Evolutionary conservation across 2,113 vertebrate genomes (phyloP), one percentile per base, ranked within the genome.

Genomic region (Syrmaticus mikado): DNA sequence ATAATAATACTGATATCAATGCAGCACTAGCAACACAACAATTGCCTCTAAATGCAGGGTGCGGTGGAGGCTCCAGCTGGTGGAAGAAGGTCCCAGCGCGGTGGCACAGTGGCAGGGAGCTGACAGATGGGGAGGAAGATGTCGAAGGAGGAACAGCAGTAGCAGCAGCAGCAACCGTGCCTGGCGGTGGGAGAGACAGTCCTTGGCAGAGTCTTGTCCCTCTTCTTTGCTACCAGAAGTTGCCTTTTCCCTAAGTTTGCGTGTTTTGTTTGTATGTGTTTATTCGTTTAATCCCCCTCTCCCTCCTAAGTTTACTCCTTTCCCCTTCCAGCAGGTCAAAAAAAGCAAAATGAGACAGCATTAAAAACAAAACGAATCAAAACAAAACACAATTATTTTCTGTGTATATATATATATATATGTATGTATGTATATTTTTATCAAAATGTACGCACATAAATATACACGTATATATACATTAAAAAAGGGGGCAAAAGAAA

Each of bases 21-120:
- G 97, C 96, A 97, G 96, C 97, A 96, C 97, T 96, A 97, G 94
- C 90, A 90, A 96, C 96, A 96, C 97, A 95, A 97, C 85, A 95
- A 92, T 96, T 95, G 96, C 96, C 95, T 97, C 96, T 94, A 94
- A 94, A 96, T 96, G 95, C 91, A 90, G 81, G 94, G 90, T 85
- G 92, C 77, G 93, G 94, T 93, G 96, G 93, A 97, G 94, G 93
- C 93, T 96, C 96, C 97, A 96, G 95, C 93, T 95, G 95, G 96
- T 32, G 13, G 91, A 96, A 94, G 96, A 84, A 94, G 95, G 82
- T 96, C 95, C 95, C 96, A 96, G 82, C 53, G 3, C 66, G 25
- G 96, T 95, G 95, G 93, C 89, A 93, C 94, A 77, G 94, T 92
- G 89, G 93, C 94, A 89, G 92, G 91, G 93, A 92, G 93, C 15